Evolutionary conservation across 2,113 vertebrate species (phyloP).

Genomic region (Xiphophorus maculatus): DNA sequence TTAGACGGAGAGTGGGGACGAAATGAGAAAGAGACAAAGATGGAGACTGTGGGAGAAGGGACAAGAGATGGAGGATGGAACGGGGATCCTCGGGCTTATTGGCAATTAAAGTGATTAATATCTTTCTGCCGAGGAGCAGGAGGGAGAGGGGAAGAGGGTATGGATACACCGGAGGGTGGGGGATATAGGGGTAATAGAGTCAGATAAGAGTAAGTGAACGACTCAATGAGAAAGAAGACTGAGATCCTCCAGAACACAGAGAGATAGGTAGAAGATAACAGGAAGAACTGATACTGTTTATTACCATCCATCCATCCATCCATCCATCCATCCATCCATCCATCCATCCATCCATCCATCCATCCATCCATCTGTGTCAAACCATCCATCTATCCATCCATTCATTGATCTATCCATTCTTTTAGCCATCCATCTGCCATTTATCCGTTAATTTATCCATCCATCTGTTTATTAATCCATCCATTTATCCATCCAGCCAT

Average conservation of each 20-base stretch:
- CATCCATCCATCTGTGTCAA: no score
- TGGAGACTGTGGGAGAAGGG: constrained; percentile 4
- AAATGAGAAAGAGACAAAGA: background rate
- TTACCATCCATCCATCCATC: no score
- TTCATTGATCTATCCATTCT: no score
- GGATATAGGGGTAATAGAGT: constrained; percentile 55
- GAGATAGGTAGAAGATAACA: background rate
- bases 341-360: no score
- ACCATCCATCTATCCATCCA: no score
- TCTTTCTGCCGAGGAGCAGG: constrained; percentile 29
- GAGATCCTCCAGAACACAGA: constrained; percentile 36
- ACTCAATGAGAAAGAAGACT: constrained; percentile 42
- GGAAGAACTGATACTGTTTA: background rate
- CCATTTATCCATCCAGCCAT: no score
- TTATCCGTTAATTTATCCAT: no score
- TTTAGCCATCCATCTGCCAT: no score
- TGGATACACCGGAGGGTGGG: background rate
- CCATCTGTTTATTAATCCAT: no score
- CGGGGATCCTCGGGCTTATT: constrained; percentile 47
- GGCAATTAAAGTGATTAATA: constrained; percentile 78
- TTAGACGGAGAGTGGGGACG: constrained; percentile 34
- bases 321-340: no score
- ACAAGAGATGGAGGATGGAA: constrained; percentile 26
- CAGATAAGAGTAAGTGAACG: constrained; percentile 71
- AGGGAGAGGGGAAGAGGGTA: background rate